Percentiles rank a stretch among this genome's conserved stretches.
phyloP scores from a whole-genome alignment of 2,797 vertebrate species.

The Clarias pachynema region DNA sequence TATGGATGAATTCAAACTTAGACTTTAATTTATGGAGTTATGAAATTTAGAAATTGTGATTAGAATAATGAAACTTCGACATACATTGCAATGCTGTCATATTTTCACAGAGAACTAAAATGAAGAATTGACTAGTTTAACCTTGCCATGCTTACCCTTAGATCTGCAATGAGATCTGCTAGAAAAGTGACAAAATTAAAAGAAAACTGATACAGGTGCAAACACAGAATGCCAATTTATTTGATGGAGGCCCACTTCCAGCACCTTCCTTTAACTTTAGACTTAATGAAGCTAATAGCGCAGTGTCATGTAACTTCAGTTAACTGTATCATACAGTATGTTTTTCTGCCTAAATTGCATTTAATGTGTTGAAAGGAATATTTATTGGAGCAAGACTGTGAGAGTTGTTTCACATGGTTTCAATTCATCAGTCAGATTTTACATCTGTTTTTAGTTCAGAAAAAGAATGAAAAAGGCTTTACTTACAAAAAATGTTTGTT shows the following conservation, averaged over 20 bases:
- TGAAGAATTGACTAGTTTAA: too few relatives aligned
- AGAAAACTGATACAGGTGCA: background rate
- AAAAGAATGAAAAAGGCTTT: conserved; percentile 67
- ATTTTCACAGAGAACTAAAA: background rate
- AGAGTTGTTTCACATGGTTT: conserved; percentile 96
- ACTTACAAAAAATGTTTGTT: conserved; percentile 79
- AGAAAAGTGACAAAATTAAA: background rate
- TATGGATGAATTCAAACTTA: background rate
- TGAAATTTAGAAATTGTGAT: background rate
- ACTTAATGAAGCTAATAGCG: background rate
- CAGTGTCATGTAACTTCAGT: conserved; percentile 18
- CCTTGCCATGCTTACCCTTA: background rate
- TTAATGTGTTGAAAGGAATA: conserved; percentile 88
- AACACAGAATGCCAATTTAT: background rate
- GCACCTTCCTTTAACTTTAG: background rate
- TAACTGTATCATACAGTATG: conserved; percentile 51
- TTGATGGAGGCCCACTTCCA: background rate
- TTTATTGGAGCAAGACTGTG: conserved; percentile 85
- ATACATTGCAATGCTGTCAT: background rate
- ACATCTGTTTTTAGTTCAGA: conserved; percentile 90
- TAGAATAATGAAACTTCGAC: background rate
- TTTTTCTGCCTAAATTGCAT: conserved; percentile 70
- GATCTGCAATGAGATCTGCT: background rate
- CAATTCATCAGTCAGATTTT: conserved; percentile 82
- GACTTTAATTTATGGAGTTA: background rate